Percentiles rank a stretch among this genome's conserved stretches.
Evolutionary conservation across 2,113 vertebrate species (phyloP).

Genomic region (mouse (Mus musculus)): DNA sequence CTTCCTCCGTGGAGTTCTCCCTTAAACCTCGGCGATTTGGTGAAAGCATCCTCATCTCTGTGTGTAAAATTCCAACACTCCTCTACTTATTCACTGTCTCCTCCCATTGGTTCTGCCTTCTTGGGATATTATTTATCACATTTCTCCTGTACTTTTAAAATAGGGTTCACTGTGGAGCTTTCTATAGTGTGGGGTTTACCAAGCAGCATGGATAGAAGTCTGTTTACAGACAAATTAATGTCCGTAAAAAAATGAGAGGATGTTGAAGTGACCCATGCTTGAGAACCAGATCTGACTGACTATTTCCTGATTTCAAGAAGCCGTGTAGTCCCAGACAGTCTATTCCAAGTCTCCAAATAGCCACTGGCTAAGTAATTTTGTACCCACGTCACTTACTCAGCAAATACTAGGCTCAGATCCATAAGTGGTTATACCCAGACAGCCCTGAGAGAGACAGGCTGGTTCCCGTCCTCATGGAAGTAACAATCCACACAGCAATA

Average conservation of each 20-base stretch:
- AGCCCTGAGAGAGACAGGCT: not conserved
- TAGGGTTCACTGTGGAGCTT: not conserved
- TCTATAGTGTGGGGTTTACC: not conserved
- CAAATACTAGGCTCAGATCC: not conserved
- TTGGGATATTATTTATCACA: not conserved
- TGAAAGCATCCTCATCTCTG: not conserved
- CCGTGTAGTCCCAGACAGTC: not conserved
- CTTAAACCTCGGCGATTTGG: not conserved
- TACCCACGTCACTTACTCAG: not conserved
- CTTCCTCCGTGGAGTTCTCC: not conserved
- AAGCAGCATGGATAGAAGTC: not conserved
- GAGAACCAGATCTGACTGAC: not conserved
- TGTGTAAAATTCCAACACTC: not conserved
- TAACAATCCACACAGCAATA: not conserved
- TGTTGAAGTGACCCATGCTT: not conserved
- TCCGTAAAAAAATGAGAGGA: not conserved
- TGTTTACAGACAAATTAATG: not conserved
- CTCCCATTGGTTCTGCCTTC: not conserved
- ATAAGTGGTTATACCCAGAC: not conserved
- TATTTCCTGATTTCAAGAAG: not conserved
- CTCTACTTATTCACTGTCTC: not conserved
- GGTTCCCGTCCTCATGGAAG: not conserved
- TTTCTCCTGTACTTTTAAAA: conserved; percentile 47
- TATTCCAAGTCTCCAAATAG: not conserved
- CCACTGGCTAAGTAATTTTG: not conserved